Conservation (phyloP, 2,113 vertebrate species). For the Prolemur simus region DNA sequence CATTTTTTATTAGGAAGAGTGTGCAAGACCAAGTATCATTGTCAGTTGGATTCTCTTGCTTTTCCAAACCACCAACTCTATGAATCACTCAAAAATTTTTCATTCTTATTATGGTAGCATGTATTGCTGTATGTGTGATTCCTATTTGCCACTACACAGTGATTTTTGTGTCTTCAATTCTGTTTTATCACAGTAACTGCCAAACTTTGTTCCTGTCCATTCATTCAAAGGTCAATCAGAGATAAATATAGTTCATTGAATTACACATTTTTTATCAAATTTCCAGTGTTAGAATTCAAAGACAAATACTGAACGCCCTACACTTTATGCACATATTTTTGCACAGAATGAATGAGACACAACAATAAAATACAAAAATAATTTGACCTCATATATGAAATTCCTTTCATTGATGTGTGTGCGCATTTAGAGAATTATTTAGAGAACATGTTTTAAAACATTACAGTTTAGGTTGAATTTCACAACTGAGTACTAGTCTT, state of each 20-base stretch:
- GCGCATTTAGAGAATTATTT: not conserved
- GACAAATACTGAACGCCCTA: not conserved
- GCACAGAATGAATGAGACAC: not conserved
- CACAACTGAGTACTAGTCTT: not conserved
- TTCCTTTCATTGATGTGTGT: not conserved
- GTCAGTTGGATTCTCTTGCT: conserved; percentile 63
- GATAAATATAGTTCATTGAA: conserved; percentile 73
- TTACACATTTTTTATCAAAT: conserved; percentile 60
- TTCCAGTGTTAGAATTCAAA: conserved; percentile 67
- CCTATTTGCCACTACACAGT: not conserved
- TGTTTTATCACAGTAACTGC: conserved; percentile 70
- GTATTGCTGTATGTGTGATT: conserved; percentile 71
- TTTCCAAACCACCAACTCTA: conserved; percentile 78
- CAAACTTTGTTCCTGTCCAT: conserved; percentile 63
- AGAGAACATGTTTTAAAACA: not conserved
- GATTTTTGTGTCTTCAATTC: conserved; percentile 68
- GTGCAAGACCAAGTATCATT: not conserved
- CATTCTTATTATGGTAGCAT: conserved; percentile 69
- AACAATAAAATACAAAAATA: not conserved
- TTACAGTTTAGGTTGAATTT: not conserved
- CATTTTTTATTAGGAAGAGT: conserved; percentile 19
- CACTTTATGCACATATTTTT: not conserved
- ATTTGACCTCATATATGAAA: not conserved
- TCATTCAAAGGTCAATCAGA: conserved; percentile 67
- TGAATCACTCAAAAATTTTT: conserved; percentile 71